phyloP scores from a whole-genome alignment of 2,888 invertebrate species.

The Rhaphigaster nebulosa region DNA sequence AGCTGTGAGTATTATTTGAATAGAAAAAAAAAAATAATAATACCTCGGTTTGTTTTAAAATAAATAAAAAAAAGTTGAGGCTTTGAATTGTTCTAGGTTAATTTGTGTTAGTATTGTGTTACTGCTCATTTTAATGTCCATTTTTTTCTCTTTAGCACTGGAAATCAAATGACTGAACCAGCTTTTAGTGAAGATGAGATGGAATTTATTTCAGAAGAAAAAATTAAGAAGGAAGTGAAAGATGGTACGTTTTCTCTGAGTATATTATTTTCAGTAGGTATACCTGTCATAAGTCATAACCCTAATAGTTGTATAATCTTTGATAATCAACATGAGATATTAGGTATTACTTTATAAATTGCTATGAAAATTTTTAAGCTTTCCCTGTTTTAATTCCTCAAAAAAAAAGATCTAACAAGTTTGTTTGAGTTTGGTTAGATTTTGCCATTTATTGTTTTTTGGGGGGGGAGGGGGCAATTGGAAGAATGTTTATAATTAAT shows the following conservation, averaged over 20 bases:
- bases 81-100: background rate
- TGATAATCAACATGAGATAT: background rate
- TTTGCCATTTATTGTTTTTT: no score
- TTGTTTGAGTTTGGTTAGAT: no score
- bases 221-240: conserved; percentile 69
- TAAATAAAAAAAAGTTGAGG: background rate
- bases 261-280: background rate
- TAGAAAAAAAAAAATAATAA: background rate
- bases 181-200: conserved; percentile 73
- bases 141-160: conserved; percentile 69
- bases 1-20: conserved; percentile 72
- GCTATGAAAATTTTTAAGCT: no score
- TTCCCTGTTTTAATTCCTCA: no score
- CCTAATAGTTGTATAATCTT: background rate
- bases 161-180: conserved; percentile 72
- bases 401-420: no score
- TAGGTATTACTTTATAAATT: no score
- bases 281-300: background rate
- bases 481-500: no score
- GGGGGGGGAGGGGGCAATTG: no score
- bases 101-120: background rate
- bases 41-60: background rate
- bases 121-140: background rate
- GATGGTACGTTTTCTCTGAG: conserved; percentile 67
- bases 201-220: conserved; percentile 75